Evolutionary conservation across 2,113 vertebrate species (phyloP).

Genomic region (Oryctolagus cuniculus): mOryCun1.1 NC_091449.1:48156001-48156500

Average conservation of each 20-base stretch:
- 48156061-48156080: not conserved
- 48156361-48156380: not conserved
- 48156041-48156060: not conserved
- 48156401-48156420: not conserved
- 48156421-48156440: no score
- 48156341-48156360: not conserved
- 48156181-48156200: not conserved
- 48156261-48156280: constrained; percentile 15
- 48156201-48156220: not conserved
- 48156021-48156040: not conserved
- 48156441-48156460: no score
- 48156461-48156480: no score
- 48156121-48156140: not conserved
- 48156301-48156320: not conserved
- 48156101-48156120: not conserved
- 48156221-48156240: not conserved
- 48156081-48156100: not conserved
- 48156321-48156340: not conserved
- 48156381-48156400: not conserved
- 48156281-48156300: not conserved
- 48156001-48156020: not conserved
- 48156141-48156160: not conserved
- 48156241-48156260: not conserved
- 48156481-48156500: no score
- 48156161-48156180: constrained; percentile 24